Evolutionary conservation across 2,113 vertebrate genomes (phyloP).

Genomic region (Gavia stellata): DNA sequence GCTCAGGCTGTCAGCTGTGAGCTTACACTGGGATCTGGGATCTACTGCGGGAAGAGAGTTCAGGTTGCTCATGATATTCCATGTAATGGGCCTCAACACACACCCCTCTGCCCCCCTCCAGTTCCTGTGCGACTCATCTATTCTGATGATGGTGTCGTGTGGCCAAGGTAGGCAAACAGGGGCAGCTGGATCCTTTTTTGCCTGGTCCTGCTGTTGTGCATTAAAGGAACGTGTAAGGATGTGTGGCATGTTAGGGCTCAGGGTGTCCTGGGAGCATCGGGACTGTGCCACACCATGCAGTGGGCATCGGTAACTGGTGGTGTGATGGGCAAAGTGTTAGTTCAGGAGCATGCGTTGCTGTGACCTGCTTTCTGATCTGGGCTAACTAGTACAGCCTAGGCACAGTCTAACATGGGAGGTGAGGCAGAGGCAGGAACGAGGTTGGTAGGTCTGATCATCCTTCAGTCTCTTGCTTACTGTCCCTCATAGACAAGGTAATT

Average conservation of each 20-base stretch:
- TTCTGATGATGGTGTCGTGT: neutral
- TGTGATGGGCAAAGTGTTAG: neutral
- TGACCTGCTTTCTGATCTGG: neutral
- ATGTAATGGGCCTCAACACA: fast-evolving
- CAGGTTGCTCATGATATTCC: neutral
- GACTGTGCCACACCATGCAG: neutral
- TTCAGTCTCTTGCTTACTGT: neutral
- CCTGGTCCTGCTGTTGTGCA: neutral
- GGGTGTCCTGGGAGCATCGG: neutral
- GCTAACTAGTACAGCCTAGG: neutral
- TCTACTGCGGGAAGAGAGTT: neutral
- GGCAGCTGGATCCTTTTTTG: neutral
- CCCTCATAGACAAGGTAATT: neutral
- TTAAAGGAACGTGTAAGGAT: neutral
- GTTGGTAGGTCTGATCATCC: neutral
- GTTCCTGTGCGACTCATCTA: neutral
- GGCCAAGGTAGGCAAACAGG: neutral
- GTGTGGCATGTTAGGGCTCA: neutral
- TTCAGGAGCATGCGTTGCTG: neutral
- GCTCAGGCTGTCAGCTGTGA: neutral
- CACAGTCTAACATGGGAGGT: neutral
- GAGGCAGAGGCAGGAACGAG: neutral
- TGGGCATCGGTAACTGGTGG: neutral
- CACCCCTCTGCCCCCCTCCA: neutral
- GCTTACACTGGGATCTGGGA: neutral